Evolutionary conservation across 1,140 invertebrate species (phyloP).

Genomic region (Bombus turneri): DNA sequence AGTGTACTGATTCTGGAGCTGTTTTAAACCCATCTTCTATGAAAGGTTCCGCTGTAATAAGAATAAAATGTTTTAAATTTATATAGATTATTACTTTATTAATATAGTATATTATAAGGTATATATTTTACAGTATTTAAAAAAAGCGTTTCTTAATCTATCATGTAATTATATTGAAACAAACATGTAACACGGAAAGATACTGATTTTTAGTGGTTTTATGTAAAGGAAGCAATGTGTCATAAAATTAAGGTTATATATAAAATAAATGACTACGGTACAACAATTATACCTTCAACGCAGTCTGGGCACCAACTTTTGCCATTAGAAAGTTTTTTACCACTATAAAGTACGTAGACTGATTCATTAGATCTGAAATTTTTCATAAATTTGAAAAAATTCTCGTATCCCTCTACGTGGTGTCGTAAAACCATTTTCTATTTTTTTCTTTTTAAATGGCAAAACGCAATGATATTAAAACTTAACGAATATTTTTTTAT

Average conservation of each 20-base stretch:
- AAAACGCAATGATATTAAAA: not conserved
- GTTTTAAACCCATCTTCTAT: slow-evolving; percentile 85
- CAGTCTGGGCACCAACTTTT: slow-evolving; percentile 90
- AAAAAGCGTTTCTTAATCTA: not conserved
- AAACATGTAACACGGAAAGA: not conserved
- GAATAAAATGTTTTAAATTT: not conserved
- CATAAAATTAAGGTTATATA: slow-evolving; percentile 55
- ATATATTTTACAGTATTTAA: not conserved
- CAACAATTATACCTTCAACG: slow-evolving; percentile 84
- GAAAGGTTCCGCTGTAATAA: slow-evolving; percentile 84
- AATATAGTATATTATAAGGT: not conserved
- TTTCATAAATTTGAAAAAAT: slow-evolving; percentile 83
- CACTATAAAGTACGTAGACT: slow-evolving; percentile 86
- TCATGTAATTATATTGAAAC: no score
- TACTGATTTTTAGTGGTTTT: not conserved
- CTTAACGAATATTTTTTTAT: not conserved
- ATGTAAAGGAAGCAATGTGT: not conserved
- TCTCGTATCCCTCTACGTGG: slow-evolving; percentile 84
- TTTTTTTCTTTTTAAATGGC: not conserved
- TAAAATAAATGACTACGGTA: not conserved
- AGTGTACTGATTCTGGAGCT: slow-evolving; percentile 83
- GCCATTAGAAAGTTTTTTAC: slow-evolving; percentile 86
- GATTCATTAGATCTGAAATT: slow-evolving; percentile 78
- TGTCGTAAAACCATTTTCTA: slow-evolving; percentile 83
- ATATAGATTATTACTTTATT: not conserved